Percentiles rank a stretch among this genome's conserved stretches.
phyloP scores from a whole-genome alignment of 1,140 invertebrate species.

The Notospermus geniculatus region DNA sequence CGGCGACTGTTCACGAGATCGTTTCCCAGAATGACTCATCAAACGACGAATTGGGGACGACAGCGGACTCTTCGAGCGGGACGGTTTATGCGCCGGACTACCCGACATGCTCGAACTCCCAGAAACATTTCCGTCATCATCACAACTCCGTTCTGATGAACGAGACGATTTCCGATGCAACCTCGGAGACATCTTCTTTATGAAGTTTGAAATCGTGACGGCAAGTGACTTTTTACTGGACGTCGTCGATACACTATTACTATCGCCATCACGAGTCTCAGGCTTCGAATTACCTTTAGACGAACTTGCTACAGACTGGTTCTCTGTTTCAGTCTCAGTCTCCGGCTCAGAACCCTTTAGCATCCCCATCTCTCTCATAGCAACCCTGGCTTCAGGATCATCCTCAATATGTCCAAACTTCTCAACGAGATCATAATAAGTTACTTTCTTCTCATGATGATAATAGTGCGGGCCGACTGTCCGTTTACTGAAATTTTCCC shows the following conservation, averaged over 20 bases:
- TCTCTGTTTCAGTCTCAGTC: too few relatives aligned
- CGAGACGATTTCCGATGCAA: background rate
- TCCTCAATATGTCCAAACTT: background rate
- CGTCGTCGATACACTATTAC: too few relatives aligned
- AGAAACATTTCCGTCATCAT: background rate
- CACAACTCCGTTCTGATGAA: background rate
- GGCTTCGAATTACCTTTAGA: too few relatives aligned
- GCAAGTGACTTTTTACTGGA: conserved; percentile 11
- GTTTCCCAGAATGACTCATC: background rate
- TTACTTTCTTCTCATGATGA: too few relatives aligned
- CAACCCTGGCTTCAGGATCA: background rate
- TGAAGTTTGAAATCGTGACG: conserved; percentile 10
- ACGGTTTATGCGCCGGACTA: background rate
- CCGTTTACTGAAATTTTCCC: too few relatives aligned
- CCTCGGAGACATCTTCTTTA: conserved; percentile 13
- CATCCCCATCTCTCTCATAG: background rate
- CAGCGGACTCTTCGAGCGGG: background rate
- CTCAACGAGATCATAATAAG: too few relatives aligned
- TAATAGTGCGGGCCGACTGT: too few relatives aligned
- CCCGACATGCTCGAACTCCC: background rate
- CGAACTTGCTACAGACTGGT: too few relatives aligned
- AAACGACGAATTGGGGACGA: background rate
- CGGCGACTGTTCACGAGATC: background rate
- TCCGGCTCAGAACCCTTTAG: background rate
- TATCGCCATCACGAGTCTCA: background rate